These are phyloP conservation scores for Tangara arthus DNA, from an alignment of 2,797 vertebrate species.

Conservation along the genomic window DNA sequence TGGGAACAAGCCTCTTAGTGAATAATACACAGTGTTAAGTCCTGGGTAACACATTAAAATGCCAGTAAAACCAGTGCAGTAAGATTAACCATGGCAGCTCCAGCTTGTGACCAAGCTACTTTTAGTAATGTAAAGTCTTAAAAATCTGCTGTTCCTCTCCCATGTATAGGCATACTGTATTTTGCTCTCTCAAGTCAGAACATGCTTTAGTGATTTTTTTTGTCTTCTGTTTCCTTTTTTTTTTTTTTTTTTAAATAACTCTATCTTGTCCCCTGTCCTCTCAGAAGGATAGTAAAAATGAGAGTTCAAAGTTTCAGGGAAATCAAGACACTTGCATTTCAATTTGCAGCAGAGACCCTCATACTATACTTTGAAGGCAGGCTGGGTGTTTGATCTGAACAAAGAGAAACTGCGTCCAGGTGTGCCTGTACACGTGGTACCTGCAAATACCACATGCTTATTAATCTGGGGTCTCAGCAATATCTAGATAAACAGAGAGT, in stretches of 20 bases:
- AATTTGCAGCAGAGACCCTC: background rate
- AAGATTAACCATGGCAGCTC: background rate
- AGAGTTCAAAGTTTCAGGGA: background rate
- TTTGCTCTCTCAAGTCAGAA: background rate
- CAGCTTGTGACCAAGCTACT: constrained; percentile 11
- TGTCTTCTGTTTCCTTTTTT: background rate
- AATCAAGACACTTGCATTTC: background rate
- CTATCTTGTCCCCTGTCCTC: background rate
- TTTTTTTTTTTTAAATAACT: background rate
- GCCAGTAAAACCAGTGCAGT: constrained; percentile 17
- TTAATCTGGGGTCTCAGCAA: background rate
- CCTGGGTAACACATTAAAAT: constrained; percentile 24
- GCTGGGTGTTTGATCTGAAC: background rate
- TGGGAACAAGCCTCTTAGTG: constrained; percentile 11
- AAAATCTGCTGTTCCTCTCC: background rate
- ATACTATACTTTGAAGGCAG: background rate
- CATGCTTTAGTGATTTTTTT: background rate
- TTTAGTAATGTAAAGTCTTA: constrained; percentile 10
- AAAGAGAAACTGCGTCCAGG: background rate
- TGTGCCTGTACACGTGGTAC: background rate
- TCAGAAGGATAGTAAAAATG: background rate
- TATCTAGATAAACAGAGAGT: background rate
- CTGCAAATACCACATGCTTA: background rate
- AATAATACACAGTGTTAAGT: constrained; percentile 24
- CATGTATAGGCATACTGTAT: background rate